phyloP scores from a whole-genome alignment of 2,113 vertebrate species.

The Trogon surrucura region DNA sequence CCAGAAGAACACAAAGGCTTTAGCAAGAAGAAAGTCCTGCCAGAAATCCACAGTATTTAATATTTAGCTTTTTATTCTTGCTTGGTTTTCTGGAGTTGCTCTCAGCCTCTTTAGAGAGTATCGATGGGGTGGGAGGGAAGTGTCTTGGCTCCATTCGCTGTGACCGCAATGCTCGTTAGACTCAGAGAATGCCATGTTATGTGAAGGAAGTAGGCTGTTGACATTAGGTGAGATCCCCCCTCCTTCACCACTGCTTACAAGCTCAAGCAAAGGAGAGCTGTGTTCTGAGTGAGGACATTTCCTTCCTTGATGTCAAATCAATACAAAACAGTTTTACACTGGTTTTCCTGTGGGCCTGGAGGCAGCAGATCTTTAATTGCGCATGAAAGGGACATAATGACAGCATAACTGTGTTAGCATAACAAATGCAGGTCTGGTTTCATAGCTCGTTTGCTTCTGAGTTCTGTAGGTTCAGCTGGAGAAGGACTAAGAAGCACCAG shows the following conservation, averaged over 20 bases:
- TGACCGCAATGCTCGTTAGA: background rate
- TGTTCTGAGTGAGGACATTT: background rate
- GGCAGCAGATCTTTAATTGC: background rate
- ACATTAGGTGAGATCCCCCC: background rate
- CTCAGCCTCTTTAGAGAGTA: background rate
- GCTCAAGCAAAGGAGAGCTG: background rate
- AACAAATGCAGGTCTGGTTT: background rate
- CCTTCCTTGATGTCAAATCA: slow-evolving; percentile 15
- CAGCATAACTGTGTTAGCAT: background rate
- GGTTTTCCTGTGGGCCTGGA: slow-evolving; percentile 3
- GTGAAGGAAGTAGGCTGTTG: slow-evolving; percentile 1
- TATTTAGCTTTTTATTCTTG: background rate
- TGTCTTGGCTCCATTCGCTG: background rate
- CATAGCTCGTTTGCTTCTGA: background rate
- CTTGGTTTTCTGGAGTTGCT: background rate
- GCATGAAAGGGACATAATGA: background rate
- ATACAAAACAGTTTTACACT: slow-evolving; percentile 16
- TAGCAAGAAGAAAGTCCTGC: background rate
- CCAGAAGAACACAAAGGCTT: background rate
- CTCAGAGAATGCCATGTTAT: background rate
- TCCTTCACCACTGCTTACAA: background rate
- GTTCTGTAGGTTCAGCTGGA: background rate
- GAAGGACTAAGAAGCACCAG: background rate
- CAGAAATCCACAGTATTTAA: background rate
- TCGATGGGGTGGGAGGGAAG: background rate